Conservation (phyloP, 30 jellyfish, hydroid and myxozoan genomes). For the Morbakka virulenta region DNA sequence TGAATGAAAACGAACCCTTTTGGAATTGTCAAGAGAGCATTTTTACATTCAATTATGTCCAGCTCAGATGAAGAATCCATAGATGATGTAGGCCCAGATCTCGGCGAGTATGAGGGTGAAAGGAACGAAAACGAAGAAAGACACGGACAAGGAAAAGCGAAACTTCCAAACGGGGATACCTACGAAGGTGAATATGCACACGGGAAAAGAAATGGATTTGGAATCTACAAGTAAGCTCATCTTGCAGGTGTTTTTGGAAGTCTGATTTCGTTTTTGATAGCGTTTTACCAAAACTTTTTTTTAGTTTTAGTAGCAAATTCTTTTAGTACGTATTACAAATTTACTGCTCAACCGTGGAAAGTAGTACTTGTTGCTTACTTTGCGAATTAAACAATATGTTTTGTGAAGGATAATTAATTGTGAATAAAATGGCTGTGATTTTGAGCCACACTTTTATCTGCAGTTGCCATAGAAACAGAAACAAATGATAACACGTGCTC, state of each 20-base stretch:
- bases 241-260: neutral
- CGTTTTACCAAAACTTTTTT: neutral
- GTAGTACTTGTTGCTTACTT: too few species aligned
- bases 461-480: too few species aligned
- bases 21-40: too few species aligned
- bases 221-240: conserved; percentile 42
- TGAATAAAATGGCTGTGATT: too few species aligned
- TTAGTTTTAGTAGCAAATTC: too few species aligned
- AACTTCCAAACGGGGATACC: conserved; percentile 72
- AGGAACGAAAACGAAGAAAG: conserved; percentile 66
- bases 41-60: conserved; percentile 42
- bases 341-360: too few species aligned
- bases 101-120: conserved; percentile 74
- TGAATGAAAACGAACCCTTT: too few species aligned
- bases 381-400: too few species aligned
- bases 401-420: too few species aligned
- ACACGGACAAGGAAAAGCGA: conserved; percentile 66
- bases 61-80: conserved; percentile 71
- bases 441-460: too few species aligned
- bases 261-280: neutral
- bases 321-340: too few species aligned
- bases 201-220: conserved; percentile 65
- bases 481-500: too few species aligned
- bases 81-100: conserved; percentile 65
- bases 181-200: conserved; percentile 63